Base-by-base conservation (phyloP, 2,113 vertebrate species). In the Trinectes maculatus region DNA sequence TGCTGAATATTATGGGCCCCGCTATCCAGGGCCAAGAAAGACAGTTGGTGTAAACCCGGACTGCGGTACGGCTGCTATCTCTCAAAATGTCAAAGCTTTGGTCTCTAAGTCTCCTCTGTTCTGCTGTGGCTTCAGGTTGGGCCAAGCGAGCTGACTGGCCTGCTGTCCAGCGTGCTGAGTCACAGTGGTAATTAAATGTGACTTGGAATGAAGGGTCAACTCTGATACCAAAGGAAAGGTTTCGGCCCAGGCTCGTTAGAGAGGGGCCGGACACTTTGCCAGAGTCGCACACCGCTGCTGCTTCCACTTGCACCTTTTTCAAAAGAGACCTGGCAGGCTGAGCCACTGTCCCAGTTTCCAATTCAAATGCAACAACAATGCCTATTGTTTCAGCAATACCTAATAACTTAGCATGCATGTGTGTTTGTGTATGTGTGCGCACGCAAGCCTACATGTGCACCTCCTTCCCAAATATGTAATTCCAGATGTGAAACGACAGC, bases 21-120 rank as follows among this genome's bases (percentile, higher is more conserved):
- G 69, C 63, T 60, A 69, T 70, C 59, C 24, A 0, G 47, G 61
- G 87, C 89, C 90, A 92, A 92, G 71, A 89, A 85, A 91, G 91
- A 92, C 89, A 91, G 89, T 92, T 89, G 89, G 89, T 91, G 82
- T 79, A 85, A 89, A 90, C 76, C 87, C 82, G 76, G 87, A 78
- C 87, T 85, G 69, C 77, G n/a, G 64, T 76, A 71, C 10, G 56
- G 75, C 85, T 82, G 87, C 80, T 87, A 87, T 90, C 87, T 91
- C 85, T 90, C 84, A 88, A 76, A 91, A 90, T 86, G 80, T 87
- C 77, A 89, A 80, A 79, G 80, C 69, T 66, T 80, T 71, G 77
- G 70, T 84, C 64, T 75, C 70, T 49, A 58, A 79, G 72, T 74
- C 69, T 77, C 56, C 60, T 87, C 65, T 64, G 68, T 49, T 83